Conservation (phyloP, 2,113 vertebrate species). For the Corynorhinus townsendii region DNA sequence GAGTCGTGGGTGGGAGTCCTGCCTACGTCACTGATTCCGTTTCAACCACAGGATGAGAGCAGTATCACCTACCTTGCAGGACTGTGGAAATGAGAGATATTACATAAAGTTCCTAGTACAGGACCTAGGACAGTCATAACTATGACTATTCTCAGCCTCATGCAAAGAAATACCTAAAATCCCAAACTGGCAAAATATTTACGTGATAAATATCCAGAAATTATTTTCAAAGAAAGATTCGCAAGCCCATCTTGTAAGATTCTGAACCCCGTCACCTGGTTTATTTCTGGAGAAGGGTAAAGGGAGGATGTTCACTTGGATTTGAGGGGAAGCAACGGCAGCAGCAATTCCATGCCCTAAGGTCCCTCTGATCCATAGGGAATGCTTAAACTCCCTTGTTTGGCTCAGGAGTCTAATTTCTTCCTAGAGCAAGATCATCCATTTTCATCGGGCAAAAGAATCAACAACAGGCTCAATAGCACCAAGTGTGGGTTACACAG, state of each 20-base stretch:
- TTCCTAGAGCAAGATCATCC: too few species aligned
- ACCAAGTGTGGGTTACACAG: too few species aligned
- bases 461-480: too few species aligned
- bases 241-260: slow-evolving; percentile 32
- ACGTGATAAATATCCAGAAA: slow-evolving; percentile 48
- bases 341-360: too few species aligned
- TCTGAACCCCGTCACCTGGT: too few species aligned
- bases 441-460: too few species aligned
- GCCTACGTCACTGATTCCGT: not conserved
- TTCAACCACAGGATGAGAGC: not conserved
- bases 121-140: not conserved
- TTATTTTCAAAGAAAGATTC: slow-evolving; percentile 55
- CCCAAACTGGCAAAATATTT: slow-evolving; percentile 39
- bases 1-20: not conserved
- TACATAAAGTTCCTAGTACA: slow-evolving; percentile 1
- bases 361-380: too few species aligned
- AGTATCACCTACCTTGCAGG: not conserved
- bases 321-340: too few species aligned
- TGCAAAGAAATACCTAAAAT: slow-evolving; percentile 33
- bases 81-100: not conserved
- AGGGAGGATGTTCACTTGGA: too few species aligned
- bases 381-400: too few species aligned
- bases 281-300: too few species aligned
- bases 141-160: slow-evolving; percentile 30
- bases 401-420: too few species aligned